These are phyloP conservation scores for Uropetala carovei DNA, from an alignment of 2,888 invertebrate species.

Conservation along the genomic window DNA sequence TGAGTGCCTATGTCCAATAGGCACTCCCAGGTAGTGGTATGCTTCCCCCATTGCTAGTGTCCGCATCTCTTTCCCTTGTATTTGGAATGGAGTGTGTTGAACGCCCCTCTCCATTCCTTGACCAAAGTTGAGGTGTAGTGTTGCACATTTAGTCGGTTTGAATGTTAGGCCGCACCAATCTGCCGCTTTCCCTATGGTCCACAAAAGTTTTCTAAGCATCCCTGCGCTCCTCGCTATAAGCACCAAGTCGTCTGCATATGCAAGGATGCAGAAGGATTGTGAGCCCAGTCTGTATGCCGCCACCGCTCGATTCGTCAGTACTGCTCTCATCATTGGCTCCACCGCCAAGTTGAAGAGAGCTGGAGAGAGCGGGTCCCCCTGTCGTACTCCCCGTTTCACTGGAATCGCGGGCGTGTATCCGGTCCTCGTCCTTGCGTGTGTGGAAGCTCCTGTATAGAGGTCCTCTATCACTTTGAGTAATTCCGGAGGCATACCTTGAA, in stretches of 20 bases:
- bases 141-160: neutral
- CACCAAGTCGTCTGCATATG: neutral
- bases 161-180: neutral
- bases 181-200: neutral
- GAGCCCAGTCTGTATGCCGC: neutral
- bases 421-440: neutral
- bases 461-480: neutral
- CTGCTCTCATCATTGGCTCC: neutral
- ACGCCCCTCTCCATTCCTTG: too few relatives aligned
- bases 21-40: slow-evolving; percentile 72
- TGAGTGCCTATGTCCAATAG: slow-evolving; percentile 70
- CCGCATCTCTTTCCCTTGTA: slow-evolving; percentile 68
- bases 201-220: neutral
- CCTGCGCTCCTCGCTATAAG: slow-evolving; percentile 13
- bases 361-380: neutral
- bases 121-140: neutral
- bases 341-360: neutral
- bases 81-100: slow-evolving; percentile 67
- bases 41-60: slow-evolving; percentile 69
- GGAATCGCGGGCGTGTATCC: too few relatives aligned
- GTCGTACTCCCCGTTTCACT: neutral
- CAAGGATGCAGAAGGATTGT: neutral
- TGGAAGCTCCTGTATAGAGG: neutral
- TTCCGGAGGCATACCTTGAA: neutral
- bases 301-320: neutral